Conservation (phyloP, 2,797 vertebrate genomes). For the Bufotes viridis region DNA sequence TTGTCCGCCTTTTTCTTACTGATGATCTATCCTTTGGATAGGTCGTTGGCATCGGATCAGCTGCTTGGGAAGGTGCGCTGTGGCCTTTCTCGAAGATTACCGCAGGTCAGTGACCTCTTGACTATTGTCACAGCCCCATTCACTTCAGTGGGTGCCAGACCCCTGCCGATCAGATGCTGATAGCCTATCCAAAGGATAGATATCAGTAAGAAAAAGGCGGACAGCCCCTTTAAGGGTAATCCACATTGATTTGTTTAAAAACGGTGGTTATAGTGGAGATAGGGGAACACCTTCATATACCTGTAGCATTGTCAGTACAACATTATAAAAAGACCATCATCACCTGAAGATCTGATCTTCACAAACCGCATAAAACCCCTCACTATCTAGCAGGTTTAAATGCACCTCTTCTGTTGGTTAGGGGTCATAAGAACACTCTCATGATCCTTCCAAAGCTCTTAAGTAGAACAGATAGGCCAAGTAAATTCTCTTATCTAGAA, state of each 20-base stretch:
- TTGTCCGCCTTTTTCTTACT: too few species aligned
- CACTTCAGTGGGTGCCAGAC: too few species aligned
- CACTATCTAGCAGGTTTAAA: not conserved
- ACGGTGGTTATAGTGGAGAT: not conserved
- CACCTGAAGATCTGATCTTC: not conserved
- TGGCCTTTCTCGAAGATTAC: too few species aligned
- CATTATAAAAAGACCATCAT: not conserved
- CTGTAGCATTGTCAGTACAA: not conserved
- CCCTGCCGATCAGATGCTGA: too few species aligned
- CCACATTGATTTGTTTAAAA: not conserved
- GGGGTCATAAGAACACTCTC: constrained; percentile 7
- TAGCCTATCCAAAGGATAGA: too few species aligned
- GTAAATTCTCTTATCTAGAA: constrained; percentile 36
- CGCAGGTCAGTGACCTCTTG: too few species aligned
- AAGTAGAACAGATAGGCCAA: constrained; percentile 13
- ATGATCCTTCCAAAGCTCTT: constrained; percentile 20
- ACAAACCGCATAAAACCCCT: not conserved
- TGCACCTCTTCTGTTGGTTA: constrained; percentile 1
- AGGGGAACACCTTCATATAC: not conserved
- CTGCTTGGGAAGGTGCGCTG: too few species aligned
- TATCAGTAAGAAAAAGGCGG: too few species aligned
- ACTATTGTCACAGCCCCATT: too few species aligned
- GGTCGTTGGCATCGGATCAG: too few species aligned
- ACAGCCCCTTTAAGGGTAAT: not conserved
- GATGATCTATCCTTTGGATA: too few species aligned